phyloP scores from a whole-genome alignment of 2,113 vertebrate species.

The Amphilophus citrinellus region DNA sequence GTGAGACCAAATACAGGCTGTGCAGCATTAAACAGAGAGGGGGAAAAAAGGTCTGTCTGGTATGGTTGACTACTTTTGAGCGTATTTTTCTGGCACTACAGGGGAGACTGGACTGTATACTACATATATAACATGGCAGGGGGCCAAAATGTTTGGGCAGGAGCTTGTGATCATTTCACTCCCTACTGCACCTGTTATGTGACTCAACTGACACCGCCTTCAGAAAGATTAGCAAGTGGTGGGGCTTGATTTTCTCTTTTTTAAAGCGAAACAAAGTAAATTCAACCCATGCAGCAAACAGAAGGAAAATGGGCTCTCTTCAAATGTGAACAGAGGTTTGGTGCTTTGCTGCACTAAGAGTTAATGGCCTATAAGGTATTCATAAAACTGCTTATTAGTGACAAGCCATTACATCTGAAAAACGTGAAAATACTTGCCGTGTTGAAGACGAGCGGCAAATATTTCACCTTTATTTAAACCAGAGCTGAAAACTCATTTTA shows the following conservation, averaged over 20 bases:
- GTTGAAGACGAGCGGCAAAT: too few relatives aligned
- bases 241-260: not conserved
- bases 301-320: not conserved
- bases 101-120: constrained; percentile 10
- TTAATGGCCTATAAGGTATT: not conserved
- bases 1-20: not conserved
- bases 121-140: constrained; percentile 8
- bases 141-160: constrained; percentile 11
- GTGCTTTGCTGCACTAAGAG: not conserved
- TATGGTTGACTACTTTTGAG: constrained; percentile 8
- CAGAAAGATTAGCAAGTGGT: not conserved
- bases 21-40: not conserved
- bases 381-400: not conserved
- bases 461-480: not conserved
- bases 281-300: not conserved
- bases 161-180: constrained; percentile 39
- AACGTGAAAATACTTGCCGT: not conserved
- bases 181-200: constrained; percentile 60
- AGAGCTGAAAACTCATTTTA: accelerated
- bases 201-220: constrained; percentile 51
- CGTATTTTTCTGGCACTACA: not conserved
- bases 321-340: not conserved
- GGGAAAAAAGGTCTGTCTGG: not conserved
- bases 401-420: not conserved
- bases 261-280: not conserved